phyloP scores from a whole-genome alignment of 2,113 vertebrate species.

The Rhinolophus ferrumequinum region DNA sequence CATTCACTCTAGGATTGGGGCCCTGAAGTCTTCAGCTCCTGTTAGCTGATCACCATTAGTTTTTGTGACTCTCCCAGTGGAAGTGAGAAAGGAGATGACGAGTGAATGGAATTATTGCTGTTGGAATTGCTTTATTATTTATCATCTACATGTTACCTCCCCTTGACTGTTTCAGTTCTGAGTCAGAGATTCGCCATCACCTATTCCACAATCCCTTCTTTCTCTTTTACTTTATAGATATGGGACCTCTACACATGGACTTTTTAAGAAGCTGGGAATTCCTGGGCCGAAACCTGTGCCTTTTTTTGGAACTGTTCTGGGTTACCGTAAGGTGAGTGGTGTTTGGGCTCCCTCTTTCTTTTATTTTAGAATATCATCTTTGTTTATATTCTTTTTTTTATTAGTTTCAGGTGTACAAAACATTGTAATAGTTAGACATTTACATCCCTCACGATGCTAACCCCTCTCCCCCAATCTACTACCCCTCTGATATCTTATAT shows the following conservation, averaged over 20 bases:
- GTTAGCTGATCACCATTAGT: not conserved
- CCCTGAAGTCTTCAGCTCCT: not conserved
- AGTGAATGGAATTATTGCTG: not conserved
- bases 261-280: slow-evolving; percentile 90
- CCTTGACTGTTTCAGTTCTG: not conserved
- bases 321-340: slow-evolving; percentile 80
- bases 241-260: slow-evolving; percentile 83
- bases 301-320: slow-evolving; percentile 85
- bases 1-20: not conserved
- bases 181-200: not conserved
- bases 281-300: slow-evolving; percentile 88
- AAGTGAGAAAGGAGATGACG: not conserved
- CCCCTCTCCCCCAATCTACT: too few species aligned
- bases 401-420: too few species aligned
- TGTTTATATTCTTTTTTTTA: too few species aligned
- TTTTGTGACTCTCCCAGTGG: not conserved
- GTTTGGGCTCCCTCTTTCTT: not conserved
- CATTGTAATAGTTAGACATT: too few species aligned
- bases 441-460: too few species aligned
- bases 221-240: slow-evolving; percentile 84
- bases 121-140: not conserved
- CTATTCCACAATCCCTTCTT: not conserved
- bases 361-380: too few species aligned
- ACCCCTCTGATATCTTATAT: too few species aligned
- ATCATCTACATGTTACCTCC: not conserved